Conservation (phyloP, 1,140 invertebrate genomes). For the Drosophila busckii region DNA sequence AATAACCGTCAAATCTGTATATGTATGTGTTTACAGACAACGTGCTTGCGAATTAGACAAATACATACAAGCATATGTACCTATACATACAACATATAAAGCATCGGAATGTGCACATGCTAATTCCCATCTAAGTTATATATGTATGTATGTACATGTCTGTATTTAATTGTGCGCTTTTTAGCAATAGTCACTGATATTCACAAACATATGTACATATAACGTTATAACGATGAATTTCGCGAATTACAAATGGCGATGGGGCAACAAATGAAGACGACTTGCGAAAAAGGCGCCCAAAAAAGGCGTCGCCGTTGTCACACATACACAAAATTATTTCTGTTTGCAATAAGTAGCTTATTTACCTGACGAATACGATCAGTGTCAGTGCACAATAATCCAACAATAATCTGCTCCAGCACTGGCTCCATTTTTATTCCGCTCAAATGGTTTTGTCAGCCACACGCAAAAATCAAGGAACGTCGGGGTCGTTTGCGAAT, state of each 20-base stretch:
- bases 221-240: not conserved
- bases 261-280: not conserved
- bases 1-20: conserved; percentile 4
- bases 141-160: not conserved
- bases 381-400: conserved; percentile 63
- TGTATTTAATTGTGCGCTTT: not conserved
- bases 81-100: not conserved
- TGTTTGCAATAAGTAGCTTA: not conserved
- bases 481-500: conserved; percentile 8
- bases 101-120: conserved; percentile 38
- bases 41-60: conserved; percentile 11
- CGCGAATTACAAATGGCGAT: conserved; percentile 8
- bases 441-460: not conserved
- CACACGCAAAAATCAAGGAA: conserved; percentile 7
- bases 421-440: conserved; percentile 30
- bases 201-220: not conserved
- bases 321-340: conserved; percentile 7
- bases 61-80: not conserved
- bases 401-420: conserved; percentile 60
- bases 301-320: conserved; percentile 4
- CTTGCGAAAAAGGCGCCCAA: conserved; percentile 5
- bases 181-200: not conserved
- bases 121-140: too few relatives aligned
- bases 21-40: conserved; percentile 2
- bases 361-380: conserved; percentile 81